phyloP scores from a whole-genome alignment of 1,140 invertebrate genomes.

The Pogonus chalceus region DNA sequence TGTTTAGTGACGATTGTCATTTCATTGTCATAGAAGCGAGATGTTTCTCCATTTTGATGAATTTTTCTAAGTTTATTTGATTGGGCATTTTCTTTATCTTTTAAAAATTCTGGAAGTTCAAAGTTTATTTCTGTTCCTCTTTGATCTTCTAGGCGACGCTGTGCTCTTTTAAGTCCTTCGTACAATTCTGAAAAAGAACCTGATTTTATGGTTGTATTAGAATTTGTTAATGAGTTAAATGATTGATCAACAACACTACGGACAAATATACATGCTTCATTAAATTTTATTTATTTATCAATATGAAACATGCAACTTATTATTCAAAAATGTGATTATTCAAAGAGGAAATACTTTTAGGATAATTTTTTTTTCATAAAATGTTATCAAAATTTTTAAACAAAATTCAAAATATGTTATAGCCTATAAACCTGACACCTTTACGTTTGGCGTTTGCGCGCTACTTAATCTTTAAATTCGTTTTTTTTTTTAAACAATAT shows the following conservation, averaged over 20 bases:
- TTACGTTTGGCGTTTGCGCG: too few relatives aligned
- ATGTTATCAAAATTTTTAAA: too few relatives aligned
- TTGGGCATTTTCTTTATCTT: slow-evolving; percentile 42
- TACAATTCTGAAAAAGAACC: slow-evolving; percentile 37
- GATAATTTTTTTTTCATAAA: too few relatives aligned
- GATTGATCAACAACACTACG: too few relatives aligned
- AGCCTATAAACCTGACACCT: too few relatives aligned
- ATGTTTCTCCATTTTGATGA: slow-evolving; percentile 15
- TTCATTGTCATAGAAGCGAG: neutral
- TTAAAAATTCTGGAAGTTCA: slow-evolving; percentile 69
- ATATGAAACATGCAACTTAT: too few relatives aligned
- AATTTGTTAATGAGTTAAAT: neutral
- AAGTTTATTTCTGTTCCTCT: slow-evolving; percentile 72
- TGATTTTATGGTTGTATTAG: neutral
- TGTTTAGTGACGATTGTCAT: neutral
- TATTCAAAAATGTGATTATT: too few relatives aligned
- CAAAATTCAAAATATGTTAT: too few relatives aligned
- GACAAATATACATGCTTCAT: too few relatives aligned
- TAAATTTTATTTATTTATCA: too few relatives aligned
- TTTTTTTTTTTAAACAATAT: neutral
- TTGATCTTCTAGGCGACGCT: slow-evolving; percentile 69
- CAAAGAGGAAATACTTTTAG: too few relatives aligned
- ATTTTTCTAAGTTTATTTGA: slow-evolving; percentile 11
- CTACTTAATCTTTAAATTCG: too few relatives aligned
- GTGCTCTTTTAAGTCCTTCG: slow-evolving; percentile 66